Base-by-base conservation (phyloP, 1,140 invertebrate species). In the Ctenoplectra terminalis region DNA sequence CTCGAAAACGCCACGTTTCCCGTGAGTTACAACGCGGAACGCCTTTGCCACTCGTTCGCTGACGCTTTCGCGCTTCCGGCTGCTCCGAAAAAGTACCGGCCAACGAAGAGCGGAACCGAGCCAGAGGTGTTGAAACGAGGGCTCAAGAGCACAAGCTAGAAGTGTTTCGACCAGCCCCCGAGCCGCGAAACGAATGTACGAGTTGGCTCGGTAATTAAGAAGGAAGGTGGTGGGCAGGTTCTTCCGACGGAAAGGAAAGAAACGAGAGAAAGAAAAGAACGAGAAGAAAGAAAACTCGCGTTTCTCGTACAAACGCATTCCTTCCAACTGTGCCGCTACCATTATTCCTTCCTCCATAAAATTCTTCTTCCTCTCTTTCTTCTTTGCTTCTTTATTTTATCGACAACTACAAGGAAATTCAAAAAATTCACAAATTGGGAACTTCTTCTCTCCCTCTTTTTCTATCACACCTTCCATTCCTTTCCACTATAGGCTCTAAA, bases 281-380 rank as follows among this genome's bases (percentile, higher is more conserved):
- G n/a, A n/a, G n/a, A n/a, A n/a, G n/a, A n/a, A n/a, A 75, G 82
- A 76, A 82, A 87, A 83, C 81, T 86, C 81, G 70, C 58, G 84
- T 67, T 75, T 54, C 58, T 58, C 73, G 83, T 50, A 56, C 64
- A 74, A 76, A 84, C 82, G 82, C 63, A 58, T 48, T 84, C 63
- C 48, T 52, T 40, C 71, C 31, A 67, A 23, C 54, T 26, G 37
- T 34, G 1, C 23, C 52, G 13, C 23, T 63, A 13, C 23, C 7
- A 8, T n/a, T 37, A 9, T 15, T n/a, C 23, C 20, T 7, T 23
- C 34, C 37, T 23, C 4, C 40, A 4, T 9, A 40, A 40, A 40
- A 4, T 58, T 26, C n/a, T 34, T 29, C 43, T 31, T 29, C 29
- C 9, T 26, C 23, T 15, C 37, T 52, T 34, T 15, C 37, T 31